Percentiles rank a stretch among this genome's conserved stretches.
phyloP scores from a whole-genome alignment of 2,888 invertebrate genomes.

The Drosophila emarginata region DNA sequence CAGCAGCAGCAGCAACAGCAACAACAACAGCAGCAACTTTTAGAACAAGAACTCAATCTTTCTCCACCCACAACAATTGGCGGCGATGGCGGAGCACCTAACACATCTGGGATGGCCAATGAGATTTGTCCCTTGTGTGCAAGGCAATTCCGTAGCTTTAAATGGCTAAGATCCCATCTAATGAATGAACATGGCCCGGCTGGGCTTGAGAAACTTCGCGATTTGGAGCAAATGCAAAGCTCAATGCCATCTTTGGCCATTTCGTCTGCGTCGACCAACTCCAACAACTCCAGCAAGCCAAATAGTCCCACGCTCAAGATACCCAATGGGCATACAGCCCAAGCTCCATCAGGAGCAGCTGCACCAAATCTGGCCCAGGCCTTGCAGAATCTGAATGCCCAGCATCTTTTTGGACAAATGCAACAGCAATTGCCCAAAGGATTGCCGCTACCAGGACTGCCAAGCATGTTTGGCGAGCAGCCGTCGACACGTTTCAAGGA shows the following conservation, averaged over 20 bases:
- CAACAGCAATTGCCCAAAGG: conserved; percentile 70
- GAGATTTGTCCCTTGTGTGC: conserved; percentile 93
- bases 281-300: conserved; percentile 64
- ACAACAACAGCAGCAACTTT: conserved; percentile 30
- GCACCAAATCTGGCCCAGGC: conserved; percentile 80
- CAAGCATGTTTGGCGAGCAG: conserved; percentile 70
- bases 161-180: conserved; percentile 94
- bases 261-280: conserved; percentile 18
- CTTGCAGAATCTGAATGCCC: conserved; percentile 75
- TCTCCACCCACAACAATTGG: neutral
- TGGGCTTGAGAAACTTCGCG: conserved; percentile 82
- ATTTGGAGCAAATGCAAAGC: conserved; percentile 64
- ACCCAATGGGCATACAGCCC: conserved; percentile 76
- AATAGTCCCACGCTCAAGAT: conserved; percentile 82
- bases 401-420: conserved; percentile 76
- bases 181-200: conserved; percentile 91
- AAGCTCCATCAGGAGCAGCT: conserved; percentile 46
- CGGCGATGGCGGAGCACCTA: conserved; percentile 16
- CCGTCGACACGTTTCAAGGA: conserved; percentile 85
- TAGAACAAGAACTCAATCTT: neutral
- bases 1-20: conserved; percentile 54
- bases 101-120: conserved; percentile 83
- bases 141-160: conserved; percentile 92
- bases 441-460: conserved; percentile 57
- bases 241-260: conserved; percentile 32